Conservation (phyloP, 2,888 invertebrate genomes). For the Saturnia pavonia region DNA sequence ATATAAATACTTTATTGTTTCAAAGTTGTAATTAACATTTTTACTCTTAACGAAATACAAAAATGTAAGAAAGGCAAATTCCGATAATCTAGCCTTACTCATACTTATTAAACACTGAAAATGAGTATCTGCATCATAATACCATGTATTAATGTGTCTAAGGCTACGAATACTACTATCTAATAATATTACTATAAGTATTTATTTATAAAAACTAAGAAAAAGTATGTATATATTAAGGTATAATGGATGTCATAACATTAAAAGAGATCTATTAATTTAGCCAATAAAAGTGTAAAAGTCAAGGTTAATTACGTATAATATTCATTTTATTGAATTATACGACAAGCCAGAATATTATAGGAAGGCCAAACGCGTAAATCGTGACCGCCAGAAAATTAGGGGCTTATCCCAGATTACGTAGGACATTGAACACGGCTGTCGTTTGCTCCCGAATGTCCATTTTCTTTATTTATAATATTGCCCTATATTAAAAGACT, state of each 20-base stretch:
- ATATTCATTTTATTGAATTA: constrained; percentile 20
- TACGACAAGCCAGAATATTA: constrained; percentile 33
- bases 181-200: too few relatives aligned
- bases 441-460: constrained; percentile 43
- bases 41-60: too few relatives aligned
- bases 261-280: background rate
- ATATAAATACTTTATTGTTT: background rate
- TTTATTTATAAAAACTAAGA: too few relatives aligned
- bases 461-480: constrained; percentile 39
- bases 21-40: too few relatives aligned
- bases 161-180: too few relatives aligned
- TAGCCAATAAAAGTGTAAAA: background rate
- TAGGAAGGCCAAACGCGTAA: constrained; percentile 43
- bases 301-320: constrained; percentile 7
- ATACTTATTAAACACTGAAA: too few relatives aligned
- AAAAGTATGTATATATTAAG: too few relatives aligned
- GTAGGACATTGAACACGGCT: constrained; percentile 50
- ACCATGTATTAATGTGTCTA: too few relatives aligned
- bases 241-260: too few relatives aligned
- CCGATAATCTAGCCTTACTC: too few relatives aligned
- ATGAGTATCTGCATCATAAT: too few relatives aligned
- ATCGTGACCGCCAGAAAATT: constrained; percentile 56
- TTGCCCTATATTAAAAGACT: constrained; percentile 27
- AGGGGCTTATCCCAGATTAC: constrained; percentile 62
- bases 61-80: too few relatives aligned